Evolutionary conservation across 2,113 vertebrate genomes (phyloP).

Genomic region (Nesoenas mayeri): DNA sequence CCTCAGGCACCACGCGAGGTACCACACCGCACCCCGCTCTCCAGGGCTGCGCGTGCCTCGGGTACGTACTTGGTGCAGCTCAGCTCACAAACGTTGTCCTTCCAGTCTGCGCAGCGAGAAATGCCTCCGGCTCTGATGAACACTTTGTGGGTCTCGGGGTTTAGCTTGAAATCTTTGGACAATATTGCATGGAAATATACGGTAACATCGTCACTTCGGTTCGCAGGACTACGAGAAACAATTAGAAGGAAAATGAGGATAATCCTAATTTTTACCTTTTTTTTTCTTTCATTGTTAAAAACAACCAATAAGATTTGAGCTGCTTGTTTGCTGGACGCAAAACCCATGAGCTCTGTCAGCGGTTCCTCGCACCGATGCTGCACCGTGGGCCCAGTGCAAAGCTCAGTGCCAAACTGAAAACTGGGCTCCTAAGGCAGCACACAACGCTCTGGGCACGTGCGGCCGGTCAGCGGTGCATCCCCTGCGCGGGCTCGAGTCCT

Average conservation of each 20-base stretch:
- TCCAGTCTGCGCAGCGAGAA: not conserved
- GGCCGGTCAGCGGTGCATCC: not conserved
- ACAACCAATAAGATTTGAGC: not conserved
- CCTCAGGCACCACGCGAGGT: fast-evolving
- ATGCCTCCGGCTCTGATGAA: constrained; percentile 67
- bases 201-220: constrained; percentile 40
- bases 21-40: not conserved
- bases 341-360: not conserved
- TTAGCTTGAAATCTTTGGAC: constrained; percentile 83
- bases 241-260: not conserved
- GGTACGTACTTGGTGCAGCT: constrained; percentile 40
- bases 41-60: not conserved
- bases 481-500: not conserved
- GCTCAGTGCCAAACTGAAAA: not conserved
- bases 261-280: not conserved
- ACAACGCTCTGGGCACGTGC: not conserved
- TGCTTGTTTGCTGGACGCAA: not conserved
- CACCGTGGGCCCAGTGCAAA: not conserved
- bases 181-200: constrained; percentile 91
- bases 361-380: not conserved
- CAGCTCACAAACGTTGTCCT: constrained; percentile 41
- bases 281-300: not conserved
- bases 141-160: constrained; percentile 46
- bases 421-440: not conserved
- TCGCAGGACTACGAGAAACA: not conserved